Base-by-base conservation (phyloP, 2,888 invertebrate species). In the Proisotoma minuta region DNA sequence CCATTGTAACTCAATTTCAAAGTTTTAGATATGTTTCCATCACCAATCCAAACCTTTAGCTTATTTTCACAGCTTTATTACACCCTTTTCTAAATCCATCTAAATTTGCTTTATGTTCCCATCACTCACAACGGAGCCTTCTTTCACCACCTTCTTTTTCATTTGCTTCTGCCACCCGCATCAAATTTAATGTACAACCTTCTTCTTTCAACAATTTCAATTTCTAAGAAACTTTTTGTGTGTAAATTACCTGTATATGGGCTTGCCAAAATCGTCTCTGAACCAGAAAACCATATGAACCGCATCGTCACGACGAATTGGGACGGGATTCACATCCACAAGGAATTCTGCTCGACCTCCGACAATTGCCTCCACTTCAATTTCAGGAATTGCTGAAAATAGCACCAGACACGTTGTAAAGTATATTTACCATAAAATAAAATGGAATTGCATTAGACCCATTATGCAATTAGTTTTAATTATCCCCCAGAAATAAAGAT, bases 201-300 rank as follows among this genome's bases (percentile, higher is more conserved):
- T n/a, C n/a, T n/a, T n/a, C n/a, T n/a, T n/a, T n/a, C n/a, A n/a
- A n/a, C n/a, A n/a, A n/a, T n/a, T n/a, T n/a, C n/a, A n/a, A n/a
- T n/a, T n/a, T n/a, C n/a, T n/a, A n/a, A n/a, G n/a, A n/a, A n/a
- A n/a, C n/a, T n/a, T n/a, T n/a, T n/a, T n/a, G n/a, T n/a, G n/a
- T n/a, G n/a, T n/a, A n/a, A n/a, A n/a, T 79, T 76, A 91, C 91
- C 91, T 91, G 83, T 91, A 92, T 57, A 92, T 82, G 20, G 92
- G 91, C 75, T 88, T 88, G 57, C 90, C 91, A 58, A 88, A 88
- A 75, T 89, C 89, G 76, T 91, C 88, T 75, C 87, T 85, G 81
- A 91, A 92, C 91, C 91, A 92, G 79, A 92, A 86, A 68, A 92
- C 91, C 89, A 92, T 91, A 81, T 90, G 88, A 72, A 92, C 88